phyloP scores from a whole-genome alignment of 2,113 vertebrate genomes.

The Misgurnus anguillicaudatus region DNA sequence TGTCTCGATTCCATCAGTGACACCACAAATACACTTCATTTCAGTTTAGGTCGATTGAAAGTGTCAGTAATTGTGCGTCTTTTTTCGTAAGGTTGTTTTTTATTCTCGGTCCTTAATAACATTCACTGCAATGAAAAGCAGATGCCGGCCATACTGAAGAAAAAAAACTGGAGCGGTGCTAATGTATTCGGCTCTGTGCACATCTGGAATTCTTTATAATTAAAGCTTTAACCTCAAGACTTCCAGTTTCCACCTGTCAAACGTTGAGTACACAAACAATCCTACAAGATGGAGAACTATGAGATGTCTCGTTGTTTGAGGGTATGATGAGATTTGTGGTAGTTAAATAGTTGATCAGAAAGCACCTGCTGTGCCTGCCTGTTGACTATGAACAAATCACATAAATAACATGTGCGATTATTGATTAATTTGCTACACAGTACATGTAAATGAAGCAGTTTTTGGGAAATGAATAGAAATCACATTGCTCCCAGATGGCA shows the following conservation, averaged over 20 bases:
- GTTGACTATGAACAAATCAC: no score
- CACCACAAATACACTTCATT: slow-evolving; percentile 81
- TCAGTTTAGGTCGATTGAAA: slow-evolving; percentile 98
- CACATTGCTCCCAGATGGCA: no score
- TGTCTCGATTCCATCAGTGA: slow-evolving; percentile 24
- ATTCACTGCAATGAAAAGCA: slow-evolving; percentile 98
- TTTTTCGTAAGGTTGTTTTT: slow-evolving; percentile 86
- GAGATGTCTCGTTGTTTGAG: slow-evolving; percentile 46
- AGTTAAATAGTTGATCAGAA: no score
- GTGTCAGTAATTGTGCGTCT: slow-evolving; percentile 97
- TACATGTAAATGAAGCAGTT: no score
- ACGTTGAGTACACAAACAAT: slow-evolving; percentile 95
- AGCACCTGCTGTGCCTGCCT: no score
- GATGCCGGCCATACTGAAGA: slow-evolving; percentile 95
- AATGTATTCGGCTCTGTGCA: slow-evolving; percentile 92
- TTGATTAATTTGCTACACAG: no score
- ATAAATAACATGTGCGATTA: no score
- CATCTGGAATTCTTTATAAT: slow-evolving; percentile 99
- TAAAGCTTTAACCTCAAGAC: slow-evolving; percentile 97
- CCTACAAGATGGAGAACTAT: slow-evolving; percentile 85
- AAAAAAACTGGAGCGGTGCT: slow-evolving; percentile 98
- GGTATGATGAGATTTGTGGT: no score
- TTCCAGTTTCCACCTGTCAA: slow-evolving; percentile 99
- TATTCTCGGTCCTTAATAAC: slow-evolving; percentile 98
- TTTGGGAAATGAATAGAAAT: no score